Evolutionary conservation across 2,888 invertebrate genomes (phyloP), one percentile per base, ranked within the genome.

Genomic region (Drosophila anceps): DNA sequence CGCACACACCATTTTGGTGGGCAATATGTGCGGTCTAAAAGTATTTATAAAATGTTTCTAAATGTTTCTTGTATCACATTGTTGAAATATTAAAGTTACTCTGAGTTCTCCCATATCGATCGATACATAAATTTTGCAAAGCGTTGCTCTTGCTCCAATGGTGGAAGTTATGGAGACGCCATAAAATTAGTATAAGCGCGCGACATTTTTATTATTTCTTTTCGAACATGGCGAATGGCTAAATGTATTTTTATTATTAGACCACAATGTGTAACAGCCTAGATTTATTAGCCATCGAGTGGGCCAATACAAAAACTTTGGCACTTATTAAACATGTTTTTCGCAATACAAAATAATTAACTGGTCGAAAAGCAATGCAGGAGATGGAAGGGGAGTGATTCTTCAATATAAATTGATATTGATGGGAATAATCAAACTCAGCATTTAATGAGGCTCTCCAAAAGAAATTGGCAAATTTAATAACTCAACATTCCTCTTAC

Each of bases 191-290:
- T 71, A 72, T 37, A 27, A 67, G 15, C 24, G 35, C 50, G 46
- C 46, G 43, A 64, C 63, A 60, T 48, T 54, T 70, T 76, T 76
- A 76, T 77, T 76, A 80, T 76, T 70, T 65, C 39, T 46, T 48
- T 53, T 61, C 60, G 35, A 61, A 50, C 43, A 59, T 46, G 55
- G 50, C 61, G 66, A 80, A 74, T 67, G 72, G 61, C 53, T 57
- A 58, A 63, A 70, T 76, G 71, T 63, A 44, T 39, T 81, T 66
- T 70, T 76, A 76, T 77, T 70, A 55, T 58, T 53, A 51, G 68
- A 68, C 63, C 76, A 48, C 75, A 57, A 68, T 50, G 54, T 37
- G 61, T 73, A 64, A 78, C 55, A 57, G 64, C 43, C 53, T 33
- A 50, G 44, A 63, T 59, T 59, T 54, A 48, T 68, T 53, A 20